A percentile compares a stretch with the other conserved stretches of the same genome.
phyloP scores from a whole-genome alignment of 2,113 vertebrate species.

The Xenopus laevis region DNA sequence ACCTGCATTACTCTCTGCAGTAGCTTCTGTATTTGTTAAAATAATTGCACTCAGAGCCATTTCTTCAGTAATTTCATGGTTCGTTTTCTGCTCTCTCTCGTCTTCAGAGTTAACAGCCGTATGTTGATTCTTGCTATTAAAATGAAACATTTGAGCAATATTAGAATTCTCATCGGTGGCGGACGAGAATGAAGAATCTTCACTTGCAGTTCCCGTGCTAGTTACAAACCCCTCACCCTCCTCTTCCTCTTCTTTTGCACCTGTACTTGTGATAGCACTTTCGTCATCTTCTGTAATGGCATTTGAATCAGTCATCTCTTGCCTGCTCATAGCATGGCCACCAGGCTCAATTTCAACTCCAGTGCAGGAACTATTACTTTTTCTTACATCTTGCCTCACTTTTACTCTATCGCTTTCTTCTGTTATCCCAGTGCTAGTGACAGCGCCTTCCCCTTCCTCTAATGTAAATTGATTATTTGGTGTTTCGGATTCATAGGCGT shows the following conservation, averaged over 20 bases:
- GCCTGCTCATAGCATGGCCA: conserved; percentile 7
- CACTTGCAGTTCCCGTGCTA: conserved; percentile 70
- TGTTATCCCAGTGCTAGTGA: conserved; percentile 73
- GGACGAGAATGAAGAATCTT: conserved; percentile 58
- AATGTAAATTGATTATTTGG: conserved; percentile 45
- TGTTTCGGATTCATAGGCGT: conserved; percentile 55
- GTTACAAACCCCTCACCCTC: conserved; percentile 69
- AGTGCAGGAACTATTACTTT: conserved; percentile 57
- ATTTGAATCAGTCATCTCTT: conserved; percentile 45
- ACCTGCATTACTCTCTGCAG: background rate
- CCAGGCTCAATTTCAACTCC: conserved; percentile 62
- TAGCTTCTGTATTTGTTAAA: conserved; percentile 47
- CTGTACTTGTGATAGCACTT: conserved; percentile 70
- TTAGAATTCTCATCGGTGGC: conserved; percentile 54
- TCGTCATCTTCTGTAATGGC: conserved; percentile 63
- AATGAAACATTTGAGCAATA: conserved; percentile 49
- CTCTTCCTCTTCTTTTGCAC: conserved; percentile 74
- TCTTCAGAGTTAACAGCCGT: conserved; percentile 48
- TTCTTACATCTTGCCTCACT: background rate
- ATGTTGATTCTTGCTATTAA: conserved; percentile 49
- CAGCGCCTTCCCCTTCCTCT: conserved; percentile 64
- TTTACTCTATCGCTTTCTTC: conserved; percentile 56
- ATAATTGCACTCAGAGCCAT: conserved; percentile 37
- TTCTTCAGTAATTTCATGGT: conserved; percentile 38
- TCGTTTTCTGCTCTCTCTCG: conserved; percentile 47